Evolutionary conservation across 2,113 vertebrate genomes (phyloP).

Genomic region (Amblyopsis rosae): DNA sequence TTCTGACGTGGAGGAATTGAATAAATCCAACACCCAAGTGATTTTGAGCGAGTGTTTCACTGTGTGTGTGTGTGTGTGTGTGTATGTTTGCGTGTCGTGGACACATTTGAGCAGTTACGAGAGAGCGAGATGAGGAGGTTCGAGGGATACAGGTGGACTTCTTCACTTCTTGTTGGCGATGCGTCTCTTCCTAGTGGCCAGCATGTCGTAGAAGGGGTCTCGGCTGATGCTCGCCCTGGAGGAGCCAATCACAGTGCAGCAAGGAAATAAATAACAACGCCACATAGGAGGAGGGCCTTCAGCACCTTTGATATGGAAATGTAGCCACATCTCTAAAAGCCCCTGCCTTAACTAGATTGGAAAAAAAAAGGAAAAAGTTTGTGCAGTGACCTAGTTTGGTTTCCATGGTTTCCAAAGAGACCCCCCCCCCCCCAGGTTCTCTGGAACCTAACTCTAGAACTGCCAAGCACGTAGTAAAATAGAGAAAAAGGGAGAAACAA

Average conservation of each 20-base stretch:
- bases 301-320: conserved; percentile 79
- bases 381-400: conserved; percentile 79
- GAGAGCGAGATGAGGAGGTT: conserved; percentile 15
- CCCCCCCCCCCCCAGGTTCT: conserved; percentile 17
- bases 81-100: conserved; percentile 27
- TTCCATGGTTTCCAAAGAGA: conserved; percentile 77
- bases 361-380: conserved; percentile 64
- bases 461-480: conserved; percentile 23
- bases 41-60: not conserved
- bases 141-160: conserved; percentile 15
- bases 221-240: conserved; percentile 96
- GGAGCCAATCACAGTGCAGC: conserved; percentile 59
- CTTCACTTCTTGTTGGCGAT: conserved; percentile 96
- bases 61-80: conserved; percentile 13
- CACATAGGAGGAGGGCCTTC: conserved; percentile 52
- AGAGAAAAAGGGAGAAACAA: conserved; percentile 41
- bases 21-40: not conserved
- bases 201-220: conserved; percentile 98
- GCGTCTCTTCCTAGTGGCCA: conserved; percentile 95
- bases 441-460: conserved; percentile 42
- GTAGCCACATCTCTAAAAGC: conserved; percentile 65
- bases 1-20: too few species aligned
- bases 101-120: not conserved
- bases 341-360: conserved; percentile 67
- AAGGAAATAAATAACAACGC: conserved; percentile 57